Evolutionary conservation across 2,797 vertebrate genomes (phyloP), one percentile per base, ranked within the genome.

Genomic region (Lithobates pipiens): DNA sequence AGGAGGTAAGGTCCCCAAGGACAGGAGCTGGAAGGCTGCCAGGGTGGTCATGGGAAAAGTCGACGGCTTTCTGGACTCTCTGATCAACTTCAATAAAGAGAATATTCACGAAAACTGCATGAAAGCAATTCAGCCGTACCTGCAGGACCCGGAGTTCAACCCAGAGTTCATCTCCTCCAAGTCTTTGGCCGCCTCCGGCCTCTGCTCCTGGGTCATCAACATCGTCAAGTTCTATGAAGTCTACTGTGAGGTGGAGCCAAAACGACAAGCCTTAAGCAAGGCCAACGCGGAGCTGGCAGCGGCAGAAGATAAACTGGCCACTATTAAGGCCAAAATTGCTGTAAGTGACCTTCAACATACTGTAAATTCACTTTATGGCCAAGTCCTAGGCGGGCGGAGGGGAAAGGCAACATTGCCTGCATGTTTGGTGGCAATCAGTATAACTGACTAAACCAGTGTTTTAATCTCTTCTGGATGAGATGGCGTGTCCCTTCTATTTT

Each of bases 131-230:
- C 95, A 93, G 91, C 97, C 98, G 0, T 99, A 99, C 88, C 91
- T 99, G 50, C 90, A 94, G 87, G 96, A 99, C 89, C 95, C 95
- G 0, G 93, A 96, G 36, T 99, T 99, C 91, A 93, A 95, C 57
- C 97, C 96, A 0, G 97, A 98, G 5, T 92, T 97, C 0, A 94
- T 99, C 88, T 92, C 96, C 2, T 94, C 96, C 44, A 99, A 99
- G 91, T 99, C 97, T 0, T 76, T 91, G 0, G 96, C 98, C 0
- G 98, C 98, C 0, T 96, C 97, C 0, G 98, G 98, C 7, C 96
- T 99, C 77, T 99, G 98, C 90, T 99, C 97, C 13, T 99, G 98
- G 98, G 98, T 99, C 78, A 89, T 99, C 63, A 99, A 99, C 91
- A 96, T 99, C 0, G 96, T 95, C 77, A 95, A 89, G 77, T 99